phyloP scores from a whole-genome alignment of 2,888 invertebrate species.

The Tinea semifulvella region DNA sequence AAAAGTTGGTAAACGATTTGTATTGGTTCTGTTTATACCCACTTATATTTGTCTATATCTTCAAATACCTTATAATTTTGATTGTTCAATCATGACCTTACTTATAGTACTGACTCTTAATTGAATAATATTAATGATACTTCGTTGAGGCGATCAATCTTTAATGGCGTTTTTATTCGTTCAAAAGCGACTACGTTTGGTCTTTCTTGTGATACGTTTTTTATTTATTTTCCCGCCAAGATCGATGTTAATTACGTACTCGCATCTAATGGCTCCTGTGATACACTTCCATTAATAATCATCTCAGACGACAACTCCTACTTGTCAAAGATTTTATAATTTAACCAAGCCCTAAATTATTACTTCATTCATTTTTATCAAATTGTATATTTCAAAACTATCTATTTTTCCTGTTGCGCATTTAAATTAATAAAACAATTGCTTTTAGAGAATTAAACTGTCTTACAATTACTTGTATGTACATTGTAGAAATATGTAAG shows the following conservation, averaged over 20 bases:
- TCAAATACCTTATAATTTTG: no score
- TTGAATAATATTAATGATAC: constrained; percentile 68
- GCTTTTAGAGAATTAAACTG: no score
- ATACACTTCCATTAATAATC: constrained; percentile 66
- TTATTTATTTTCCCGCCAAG: constrained; percentile 27
- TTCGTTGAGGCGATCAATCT: constrained; percentile 60
- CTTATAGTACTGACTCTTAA: no score
- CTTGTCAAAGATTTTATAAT: constrained; percentile 59
- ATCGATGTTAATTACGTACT: constrained; percentile 63
- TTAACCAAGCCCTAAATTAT: constrained; percentile 48
- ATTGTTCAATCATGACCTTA: no score
- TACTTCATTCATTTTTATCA: constrained; percentile 42
- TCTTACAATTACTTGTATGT: no score
- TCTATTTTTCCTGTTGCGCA: no score
- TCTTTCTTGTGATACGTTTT: constrained; percentile 30
- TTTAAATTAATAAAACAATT: no score
- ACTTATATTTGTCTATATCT: no score
- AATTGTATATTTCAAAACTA: no score
- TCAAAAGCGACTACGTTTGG: constrained; percentile 45
- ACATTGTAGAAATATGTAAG: no score
- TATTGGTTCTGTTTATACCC: no score
- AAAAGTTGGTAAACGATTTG: no score
- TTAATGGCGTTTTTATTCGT: constrained; percentile 64
- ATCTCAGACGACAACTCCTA: constrained; percentile 47
- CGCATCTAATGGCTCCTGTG: constrained; percentile 66